Conservation (phyloP, 1,140 invertebrate species). For the Pteromalus puparum region DNA sequence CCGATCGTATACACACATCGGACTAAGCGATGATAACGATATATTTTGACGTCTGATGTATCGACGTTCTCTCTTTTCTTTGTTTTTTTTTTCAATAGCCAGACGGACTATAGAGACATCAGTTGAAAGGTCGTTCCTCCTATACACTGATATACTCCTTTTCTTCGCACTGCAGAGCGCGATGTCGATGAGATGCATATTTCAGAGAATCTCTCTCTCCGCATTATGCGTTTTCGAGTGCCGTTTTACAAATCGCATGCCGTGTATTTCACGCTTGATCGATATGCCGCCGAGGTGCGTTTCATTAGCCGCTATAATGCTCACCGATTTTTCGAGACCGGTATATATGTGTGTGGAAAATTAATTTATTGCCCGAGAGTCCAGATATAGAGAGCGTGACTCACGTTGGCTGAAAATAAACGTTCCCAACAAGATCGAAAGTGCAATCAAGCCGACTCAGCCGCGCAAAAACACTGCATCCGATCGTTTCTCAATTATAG, state of each 20-base stretch:
- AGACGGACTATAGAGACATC: constrained; percentile 39
- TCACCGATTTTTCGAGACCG: neutral
- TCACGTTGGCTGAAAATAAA: neutral
- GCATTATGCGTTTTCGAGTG: neutral
- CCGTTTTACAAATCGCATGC: neutral
- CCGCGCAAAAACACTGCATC: neutral
- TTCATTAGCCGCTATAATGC: constrained; percentile 11
- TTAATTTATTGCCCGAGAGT: neutral
- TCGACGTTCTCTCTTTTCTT: neutral
- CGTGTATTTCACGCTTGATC: constrained; percentile 22
- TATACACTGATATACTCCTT: neutral
- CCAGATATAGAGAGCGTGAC: neutral
- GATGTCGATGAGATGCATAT: neutral
- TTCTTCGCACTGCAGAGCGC: neutral
- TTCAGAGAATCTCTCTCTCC: neutral
- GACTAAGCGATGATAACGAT: constrained; percentile 41
- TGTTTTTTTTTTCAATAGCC: neutral
- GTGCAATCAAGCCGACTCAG: neutral
- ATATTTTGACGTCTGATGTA: constrained; percentile 44
- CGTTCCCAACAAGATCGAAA: neutral
- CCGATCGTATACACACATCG: constrained; percentile 4
- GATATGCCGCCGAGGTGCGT: neutral
- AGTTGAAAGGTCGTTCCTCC: constrained; percentile 35
- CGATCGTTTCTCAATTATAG: constrained; percentile 3
- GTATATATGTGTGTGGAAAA: neutral